These are phyloP conservation scores for Arctia plantaginis DNA, from an alignment of 2,888 invertebrate species.

Conservation along the genomic window DNA sequence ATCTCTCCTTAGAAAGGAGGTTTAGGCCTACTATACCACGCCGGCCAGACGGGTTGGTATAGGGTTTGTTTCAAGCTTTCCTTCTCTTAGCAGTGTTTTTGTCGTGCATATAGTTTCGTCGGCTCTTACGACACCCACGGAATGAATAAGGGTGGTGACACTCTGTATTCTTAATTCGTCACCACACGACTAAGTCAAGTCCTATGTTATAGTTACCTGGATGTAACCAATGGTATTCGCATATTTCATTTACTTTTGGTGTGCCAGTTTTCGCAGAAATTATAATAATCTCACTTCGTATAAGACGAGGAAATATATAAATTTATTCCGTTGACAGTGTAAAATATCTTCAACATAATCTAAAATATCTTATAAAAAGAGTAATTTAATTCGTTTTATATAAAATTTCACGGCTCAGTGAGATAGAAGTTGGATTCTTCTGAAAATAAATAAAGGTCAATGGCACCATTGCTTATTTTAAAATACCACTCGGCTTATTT, in stretches of 20 bases:
- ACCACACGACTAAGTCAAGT: too few species aligned
- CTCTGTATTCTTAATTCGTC: too few species aligned
- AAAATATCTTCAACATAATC: conserved; percentile 15
- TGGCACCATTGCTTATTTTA: conserved; percentile 49
- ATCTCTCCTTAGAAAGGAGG: too few species aligned
- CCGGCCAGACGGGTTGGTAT: too few species aligned
- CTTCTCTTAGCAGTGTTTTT: too few species aligned
- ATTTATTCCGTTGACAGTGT: conserved; percentile 3
- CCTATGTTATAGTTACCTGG: neutral
- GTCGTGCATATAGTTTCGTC: too few species aligned
- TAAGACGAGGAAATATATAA: neutral
- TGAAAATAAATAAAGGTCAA: conserved; percentile 63
- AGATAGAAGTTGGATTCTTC: conserved; percentile 43
- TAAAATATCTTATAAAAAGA: neutral
- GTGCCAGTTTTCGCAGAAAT: neutral
- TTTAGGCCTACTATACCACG: too few species aligned
- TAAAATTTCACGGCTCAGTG: conserved; percentile 24
- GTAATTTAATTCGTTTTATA: conserved; percentile 26
- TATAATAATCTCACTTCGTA: neutral
- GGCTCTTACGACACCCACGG: too few species aligned
- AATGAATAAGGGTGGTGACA: too few species aligned
- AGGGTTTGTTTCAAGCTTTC: too few species aligned
- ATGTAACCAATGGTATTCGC: too few species aligned
- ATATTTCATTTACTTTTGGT: too few species aligned
- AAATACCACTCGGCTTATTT: conserved; percentile 53